Evolutionary conservation across 2,888 invertebrate species (phyloP), one percentile per base, ranked within the genome.

Genomic region (Pachydiplax longipennis): DNA sequence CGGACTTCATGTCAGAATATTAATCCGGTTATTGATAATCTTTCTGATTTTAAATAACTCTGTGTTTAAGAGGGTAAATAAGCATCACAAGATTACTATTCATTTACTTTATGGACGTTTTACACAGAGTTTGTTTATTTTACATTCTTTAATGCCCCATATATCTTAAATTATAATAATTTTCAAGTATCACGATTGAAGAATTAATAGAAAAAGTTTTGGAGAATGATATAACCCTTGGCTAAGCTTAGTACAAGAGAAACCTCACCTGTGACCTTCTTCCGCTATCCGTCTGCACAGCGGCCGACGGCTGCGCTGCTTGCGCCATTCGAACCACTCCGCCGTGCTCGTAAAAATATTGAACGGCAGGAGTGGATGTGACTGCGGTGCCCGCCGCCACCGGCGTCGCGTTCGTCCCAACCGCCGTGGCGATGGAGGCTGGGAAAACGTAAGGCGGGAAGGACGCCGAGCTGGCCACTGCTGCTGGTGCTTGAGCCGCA

Each of bases 201-300:
- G n/a, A n/a, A n/a, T n/a, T n/a, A n/a, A n/a, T n/a, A n/a, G n/a
- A n/a, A 44, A 44, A 44, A 44, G 44, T 44, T 44, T 10, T 10
- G 15, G 18, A 18, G 3, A 18, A 2, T 53, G 15, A 53, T 18
- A 2, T 18, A 53, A 53, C 18, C 53, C 18, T 18, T 53, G 1
- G 18, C 53, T 53, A 18, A 53, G 18, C 15, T 18, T 53, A n/a
- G 5, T 18, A 15, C n/a, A 44, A 40, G 12, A 61, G 5, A 15
- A 65, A 48, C 25, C 90, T 90, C 87, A 92, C 92, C 92, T 92
- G 94, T 13, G 94, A 94, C 91, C 94, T 93, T 91, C 94, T 94
- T 3, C 93, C 92, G n/a, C 93, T 93, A 92, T 93, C 94, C 91
- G 92, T 92, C 13, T 92, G 92, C 90, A 44, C 92, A 80, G 90